Base-by-base conservation (phyloP, 64 coral and sea anemone species). In the Montipora capricornis region DNA sequence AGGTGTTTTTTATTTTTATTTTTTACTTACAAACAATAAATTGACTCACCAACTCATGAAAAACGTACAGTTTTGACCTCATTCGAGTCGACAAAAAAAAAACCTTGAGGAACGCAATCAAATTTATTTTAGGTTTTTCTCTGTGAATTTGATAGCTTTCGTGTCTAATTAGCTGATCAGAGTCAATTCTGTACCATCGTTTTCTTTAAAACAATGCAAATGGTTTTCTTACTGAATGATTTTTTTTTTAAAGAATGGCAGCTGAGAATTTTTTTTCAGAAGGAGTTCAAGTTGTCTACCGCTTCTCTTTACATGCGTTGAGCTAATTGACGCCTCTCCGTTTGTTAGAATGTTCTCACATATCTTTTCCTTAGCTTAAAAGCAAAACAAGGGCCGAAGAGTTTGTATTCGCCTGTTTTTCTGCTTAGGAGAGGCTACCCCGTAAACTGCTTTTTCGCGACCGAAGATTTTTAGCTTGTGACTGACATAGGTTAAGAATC, bases 121-220 rank as follows among this genome's bases (percentile, higher is more conserved):
- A 37, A 37, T 37, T 37, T 37, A 37, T 37, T 37, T 37, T 37
- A 19, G 4, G 11, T 4, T 24, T 24, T 20, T 5, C 68, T 71
- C 68, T 71, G 5, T 76, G 24, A 47, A 68, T 19, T n/a, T 20
- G 3, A 71, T 71, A 86, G 71, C 82, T 70, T 73, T 64, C 50
- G 82, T 70, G 45, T 67, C 61, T 84, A 68, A 84, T 84, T 8
- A 84, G 81, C 81, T 84, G 68, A 84, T 86, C 64, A 86, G 17
- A 7, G 22, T 1, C 29, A 8, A 73, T 71, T 20, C 82, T 49
- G 19, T 5, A 51, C 82, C 82, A 50, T 46, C 66, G 71, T 70
- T 69, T 85, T 85, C 44, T 11, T n/a, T 49, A 64, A 44, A 45
- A 7, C 61, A 20, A 59, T 50, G 29, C 70, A 71, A 50, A 17